phyloP scores from a whole-genome alignment of 2,888 invertebrate genomes.

The Xanthorhoe spadicearia region DNA sequence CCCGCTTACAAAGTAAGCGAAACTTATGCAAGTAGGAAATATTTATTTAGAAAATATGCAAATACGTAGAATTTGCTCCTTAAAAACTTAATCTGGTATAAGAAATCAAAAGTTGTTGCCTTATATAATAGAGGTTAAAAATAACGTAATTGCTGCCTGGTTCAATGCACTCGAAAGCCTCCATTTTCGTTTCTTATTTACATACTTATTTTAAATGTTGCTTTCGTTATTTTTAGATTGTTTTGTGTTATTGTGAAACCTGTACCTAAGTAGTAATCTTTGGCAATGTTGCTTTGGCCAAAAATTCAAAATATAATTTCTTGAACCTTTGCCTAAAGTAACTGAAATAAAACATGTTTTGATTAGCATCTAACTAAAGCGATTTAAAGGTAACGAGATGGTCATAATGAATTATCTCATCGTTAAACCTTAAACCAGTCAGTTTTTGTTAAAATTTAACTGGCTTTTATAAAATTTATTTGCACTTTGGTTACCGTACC shows the following conservation, averaged over 20 bases:
- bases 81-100: not conserved
- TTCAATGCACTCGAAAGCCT: constrained; percentile 8
- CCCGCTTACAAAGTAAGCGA: not conserved
- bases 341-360: too few species aligned
- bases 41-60: not conserved
- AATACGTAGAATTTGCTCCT: not conserved
- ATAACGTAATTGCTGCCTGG: constrained; percentile 12
- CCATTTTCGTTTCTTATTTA: not conserved
- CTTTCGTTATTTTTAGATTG: not conserved
- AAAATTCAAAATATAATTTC: not conserved
- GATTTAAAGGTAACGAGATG: too few species aligned
- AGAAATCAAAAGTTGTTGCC: not conserved
- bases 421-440: too few species aligned
- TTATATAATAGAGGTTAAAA: constrained; percentile 2
- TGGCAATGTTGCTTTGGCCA: not conserved
- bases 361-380: too few species aligned
- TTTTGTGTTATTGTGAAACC: not conserved
- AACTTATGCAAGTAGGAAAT: not conserved
- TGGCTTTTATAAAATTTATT: too few species aligned
- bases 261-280: not conserved
- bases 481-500: too few species aligned
- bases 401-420: too few species aligned
- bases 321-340: too few species aligned
- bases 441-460: too few species aligned
- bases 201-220: not conserved